Evolutionary conservation across 2,888 invertebrate species (phyloP).

Genomic region (Thalpophila matura): DNA sequence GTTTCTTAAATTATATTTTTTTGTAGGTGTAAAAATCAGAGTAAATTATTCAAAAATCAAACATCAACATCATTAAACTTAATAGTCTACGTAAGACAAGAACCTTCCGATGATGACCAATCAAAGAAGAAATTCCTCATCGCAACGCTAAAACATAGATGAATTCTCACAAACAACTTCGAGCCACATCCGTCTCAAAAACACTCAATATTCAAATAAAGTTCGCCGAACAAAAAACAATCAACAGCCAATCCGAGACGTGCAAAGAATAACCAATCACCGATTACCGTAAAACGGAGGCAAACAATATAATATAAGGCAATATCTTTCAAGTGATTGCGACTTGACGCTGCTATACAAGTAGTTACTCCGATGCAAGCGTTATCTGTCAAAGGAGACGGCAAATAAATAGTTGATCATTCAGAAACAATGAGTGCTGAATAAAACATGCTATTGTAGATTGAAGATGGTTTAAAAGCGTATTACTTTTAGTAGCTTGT

Average conservation of each 20-base stretch:
- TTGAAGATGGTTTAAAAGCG: constrained; percentile 59
- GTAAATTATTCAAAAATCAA: too few relatives aligned
- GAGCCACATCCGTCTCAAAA: constrained; percentile 42
- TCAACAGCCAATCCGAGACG: constrained; percentile 33
- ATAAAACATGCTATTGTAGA: constrained; percentile 69
- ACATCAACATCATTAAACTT: too few relatives aligned
- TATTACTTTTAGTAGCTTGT: constrained; percentile 53
- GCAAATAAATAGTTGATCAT: constrained; percentile 69
- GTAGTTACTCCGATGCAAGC: constrained; percentile 54
- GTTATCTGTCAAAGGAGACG: constrained; percentile 66
- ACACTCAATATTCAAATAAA: constrained; percentile 52
- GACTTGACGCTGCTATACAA: constrained; percentile 53
- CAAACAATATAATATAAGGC: too few relatives aligned
- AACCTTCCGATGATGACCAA: not conserved
- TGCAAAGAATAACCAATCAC: constrained; percentile 52
- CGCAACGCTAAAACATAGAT: not conserved
- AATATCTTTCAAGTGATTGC: constrained; percentile 58
- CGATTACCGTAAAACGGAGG: constrained; percentile 54
- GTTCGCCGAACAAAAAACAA: constrained; percentile 47
- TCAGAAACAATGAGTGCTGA: constrained; percentile 68
- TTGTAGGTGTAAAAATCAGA: too few relatives aligned
- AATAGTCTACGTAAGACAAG: too few relatives aligned
- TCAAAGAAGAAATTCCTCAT: constrained; percentile 4
- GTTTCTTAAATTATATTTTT: too few relatives aligned
- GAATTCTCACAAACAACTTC: constrained; percentile 2